phyloP scores from a whole-genome alignment of 2,113 vertebrate genomes.

The Diadophis punctatus region DNA sequence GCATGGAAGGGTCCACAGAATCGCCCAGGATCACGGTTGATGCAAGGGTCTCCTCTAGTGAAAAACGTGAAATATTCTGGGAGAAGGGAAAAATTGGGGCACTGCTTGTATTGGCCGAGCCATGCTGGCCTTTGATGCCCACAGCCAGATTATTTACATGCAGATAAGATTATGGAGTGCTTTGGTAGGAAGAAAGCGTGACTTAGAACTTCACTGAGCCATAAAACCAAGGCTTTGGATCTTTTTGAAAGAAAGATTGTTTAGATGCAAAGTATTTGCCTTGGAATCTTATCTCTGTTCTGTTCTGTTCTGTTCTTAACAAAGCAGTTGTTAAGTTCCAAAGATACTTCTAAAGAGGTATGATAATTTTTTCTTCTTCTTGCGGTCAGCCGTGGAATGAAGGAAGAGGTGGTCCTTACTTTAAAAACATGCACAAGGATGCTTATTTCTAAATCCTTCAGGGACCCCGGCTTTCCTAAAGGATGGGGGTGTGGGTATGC shows the following conservation, averaged over 20 bases:
- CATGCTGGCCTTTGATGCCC: conserved; percentile 52
- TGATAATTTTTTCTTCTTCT: neutral
- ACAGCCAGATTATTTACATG: conserved; percentile 42
- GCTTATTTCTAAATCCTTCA: neutral
- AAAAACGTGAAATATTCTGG: neutral
- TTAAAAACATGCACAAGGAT: neutral
- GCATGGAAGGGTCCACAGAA: neutral
- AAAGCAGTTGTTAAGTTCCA: too few relatives aligned
- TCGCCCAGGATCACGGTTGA: neutral
- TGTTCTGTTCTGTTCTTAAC: too few relatives aligned
- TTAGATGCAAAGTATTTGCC: conserved; percentile 12
- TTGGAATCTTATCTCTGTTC: neutral
- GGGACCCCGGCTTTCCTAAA: accelerated
- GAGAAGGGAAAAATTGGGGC: neutral
- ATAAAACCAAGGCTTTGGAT: conserved; percentile 7
- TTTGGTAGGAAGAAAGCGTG: conserved; percentile 25
- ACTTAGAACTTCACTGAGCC: conserved; percentile 3
- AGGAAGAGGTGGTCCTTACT: neutral
- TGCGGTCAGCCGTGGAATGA: neutral
- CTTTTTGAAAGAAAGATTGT: neutral
- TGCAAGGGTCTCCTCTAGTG: neutral
- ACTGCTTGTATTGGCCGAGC: conserved; percentile 2
- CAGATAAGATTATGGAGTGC: conserved; percentile 49
- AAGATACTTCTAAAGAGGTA: neutral
- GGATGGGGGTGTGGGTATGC: neutral